Conservation (phyloP, 2,888 invertebrate genomes). For the Acleris literana region DNA sequence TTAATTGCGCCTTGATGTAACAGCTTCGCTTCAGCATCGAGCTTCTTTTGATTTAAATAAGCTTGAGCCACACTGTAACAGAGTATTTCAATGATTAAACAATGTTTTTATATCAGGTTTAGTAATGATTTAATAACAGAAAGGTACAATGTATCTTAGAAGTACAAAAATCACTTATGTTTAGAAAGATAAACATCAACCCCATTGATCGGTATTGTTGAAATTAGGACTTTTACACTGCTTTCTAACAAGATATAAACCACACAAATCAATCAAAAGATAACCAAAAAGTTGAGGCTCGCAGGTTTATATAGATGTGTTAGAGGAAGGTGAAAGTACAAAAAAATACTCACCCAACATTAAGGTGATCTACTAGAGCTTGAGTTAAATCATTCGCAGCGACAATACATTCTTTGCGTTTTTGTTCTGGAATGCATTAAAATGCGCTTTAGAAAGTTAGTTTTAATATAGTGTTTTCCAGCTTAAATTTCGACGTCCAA, state of each 20-base stretch:
- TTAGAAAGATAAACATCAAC: no score
- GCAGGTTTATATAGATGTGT: no score
- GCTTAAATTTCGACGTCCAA: not conserved
- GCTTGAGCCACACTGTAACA: slow-evolving; percentile 96
- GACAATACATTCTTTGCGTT: slow-evolving; percentile 95
- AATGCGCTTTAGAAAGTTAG: no score
- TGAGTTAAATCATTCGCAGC: slow-evolving; percentile 97
- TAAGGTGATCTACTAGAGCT: slow-evolving; percentile 97
- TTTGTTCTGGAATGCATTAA: slow-evolving; percentile 88
- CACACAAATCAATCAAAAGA: not conserved
- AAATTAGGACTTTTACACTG: no score
- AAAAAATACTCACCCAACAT: slow-evolving; percentile 91
- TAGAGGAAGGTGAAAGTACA: not conserved
- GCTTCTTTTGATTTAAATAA: slow-evolving; percentile 97
- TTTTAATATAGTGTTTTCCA: not conserved
- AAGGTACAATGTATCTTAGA: no score
- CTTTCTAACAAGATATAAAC: no score
- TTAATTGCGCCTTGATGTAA: slow-evolving; percentile 96
- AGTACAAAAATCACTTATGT: no score
- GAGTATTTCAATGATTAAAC: slow-evolving; percentile 4
- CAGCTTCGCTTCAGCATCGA: slow-evolving; percentile 98
- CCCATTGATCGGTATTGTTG: no score
- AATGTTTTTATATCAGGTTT: not conserved
- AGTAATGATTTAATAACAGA: no score
- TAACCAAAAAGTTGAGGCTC: not conserved